Evolutionary conservation across 2,113 vertebrate genomes (phyloP), one percentile per base, ranked within the genome.

Genomic region (Dermatemys mawii): DNA sequence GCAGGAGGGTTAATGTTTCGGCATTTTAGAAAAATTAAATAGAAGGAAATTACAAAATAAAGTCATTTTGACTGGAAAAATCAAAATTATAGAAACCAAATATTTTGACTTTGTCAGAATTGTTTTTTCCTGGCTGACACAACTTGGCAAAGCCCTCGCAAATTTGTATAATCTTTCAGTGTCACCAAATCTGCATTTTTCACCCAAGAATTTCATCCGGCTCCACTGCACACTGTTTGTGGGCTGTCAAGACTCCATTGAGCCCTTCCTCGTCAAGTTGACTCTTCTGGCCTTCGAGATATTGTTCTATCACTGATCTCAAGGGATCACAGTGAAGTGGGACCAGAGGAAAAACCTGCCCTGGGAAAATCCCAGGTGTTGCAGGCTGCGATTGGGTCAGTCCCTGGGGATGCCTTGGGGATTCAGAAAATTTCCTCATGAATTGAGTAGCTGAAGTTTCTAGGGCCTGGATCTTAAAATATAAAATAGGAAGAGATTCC

Each of bases 381-480:
- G 55, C 53, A 80, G 32, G 35, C n/a, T 2, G 17, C 48, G 1
- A 1, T 0, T 2, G 29, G 54, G 76, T 5, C 55, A 32, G 46
- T 86, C 63, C 46, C 67, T 75, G 53, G 4, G 4, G 29, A 54
- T 21, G 17, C 21, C 8, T 12, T 32, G 79, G 73, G 90, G 44
- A 27, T n/a, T 46, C n/a, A 83, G 49, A 73, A 92, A 14, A 92
- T 92, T 78, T 92, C 79, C 84, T 48, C 55, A 46, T 53, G 24
- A 73, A 82, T 78, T 49, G 41, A 41, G 73, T 32, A 70, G 49
- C 11, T 76, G 49, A 86, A 91, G 26, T 86, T 93, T 92, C 50
- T 12, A 87, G 38, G 78, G 55, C 73, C 70, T 92, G 85, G 73
- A 49, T 60, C 32, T 79, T 82, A 29, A 78, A 86, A 87, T 78